Percentiles rank a stretch among this genome's conserved stretches.
Evolutionary conservation across 2,888 invertebrate genomes (phyloP).

Genomic region (Oligia fasciuncula): DNA sequence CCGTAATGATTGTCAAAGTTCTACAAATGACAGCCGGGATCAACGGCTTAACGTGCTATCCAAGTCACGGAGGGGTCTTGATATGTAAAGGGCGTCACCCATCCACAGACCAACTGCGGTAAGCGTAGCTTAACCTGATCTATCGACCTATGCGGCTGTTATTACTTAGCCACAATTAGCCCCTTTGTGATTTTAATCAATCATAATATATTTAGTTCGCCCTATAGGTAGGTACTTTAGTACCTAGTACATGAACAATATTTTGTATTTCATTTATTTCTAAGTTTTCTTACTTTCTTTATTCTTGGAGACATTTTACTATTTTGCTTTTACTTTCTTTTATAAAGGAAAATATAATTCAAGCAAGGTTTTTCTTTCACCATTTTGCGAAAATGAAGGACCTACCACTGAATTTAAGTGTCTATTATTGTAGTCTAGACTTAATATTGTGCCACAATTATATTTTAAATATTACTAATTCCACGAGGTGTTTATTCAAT

Average conservation of each 20-base stretch:
- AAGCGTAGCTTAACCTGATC: not conserved
- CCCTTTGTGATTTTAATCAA: not conserved
- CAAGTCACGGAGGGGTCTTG: too few species aligned
- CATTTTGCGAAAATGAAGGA: slow-evolving; percentile 4
- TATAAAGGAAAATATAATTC: slow-evolving; percentile 3
- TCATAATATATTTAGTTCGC: not conserved
- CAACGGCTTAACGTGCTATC: too few species aligned
- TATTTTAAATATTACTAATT: slow-evolving; percentile 23
- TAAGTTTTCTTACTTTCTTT: not conserved
- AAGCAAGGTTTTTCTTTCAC: not conserved
- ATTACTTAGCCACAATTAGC: not conserved
- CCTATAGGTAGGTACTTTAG: not conserved
- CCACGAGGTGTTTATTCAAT: slow-evolving; percentile 43
- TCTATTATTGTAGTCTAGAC: slow-evolving; percentile 5
- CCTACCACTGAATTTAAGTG: not conserved
- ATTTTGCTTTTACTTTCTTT: not conserved
- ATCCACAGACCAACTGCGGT: not conserved
- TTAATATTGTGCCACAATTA: slow-evolving; percentile 24
- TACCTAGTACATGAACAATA: not conserved
- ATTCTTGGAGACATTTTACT: not conserved
- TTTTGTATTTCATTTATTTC: not conserved
- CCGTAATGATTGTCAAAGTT: not conserved
- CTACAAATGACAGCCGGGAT: not conserved
- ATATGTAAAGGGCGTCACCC: not conserved
- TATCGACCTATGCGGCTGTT: not conserved